Percentiles rank a stretch among this genome's conserved stretches.
Evolutionary conservation across 2,888 invertebrate genomes (phyloP).

Genomic region (Archaeoteleia sp.): DNA sequence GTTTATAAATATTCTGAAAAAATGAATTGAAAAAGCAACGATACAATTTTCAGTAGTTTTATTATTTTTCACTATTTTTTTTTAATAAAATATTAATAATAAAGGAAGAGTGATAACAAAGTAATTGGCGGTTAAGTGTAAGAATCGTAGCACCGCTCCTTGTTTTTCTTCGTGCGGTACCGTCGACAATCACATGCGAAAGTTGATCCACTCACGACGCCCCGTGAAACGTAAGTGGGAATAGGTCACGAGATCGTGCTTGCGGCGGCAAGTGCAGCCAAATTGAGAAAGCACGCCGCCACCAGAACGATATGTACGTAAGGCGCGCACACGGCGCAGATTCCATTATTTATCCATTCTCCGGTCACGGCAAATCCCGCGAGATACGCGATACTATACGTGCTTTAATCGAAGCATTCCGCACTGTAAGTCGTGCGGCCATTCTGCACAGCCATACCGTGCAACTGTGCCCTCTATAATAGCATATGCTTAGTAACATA

Average conservation of each 20-base stretch:
- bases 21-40: too few relatives aligned
- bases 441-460: conserved; percentile 27
- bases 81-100: too few relatives aligned
- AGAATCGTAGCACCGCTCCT: conserved; percentile 56
- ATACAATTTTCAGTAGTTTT: too few relatives aligned
- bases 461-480: conserved; percentile 22
- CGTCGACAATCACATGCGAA: conserved; percentile 44
- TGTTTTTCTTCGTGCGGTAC: conserved; percentile 49
- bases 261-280: conserved; percentile 52
- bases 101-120: conserved; percentile 39
- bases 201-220: conserved; percentile 48
- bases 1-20: too few relatives aligned
- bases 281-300: conserved; percentile 53
- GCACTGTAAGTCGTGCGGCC: conserved; percentile 38
- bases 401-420: conserved; percentile 65
- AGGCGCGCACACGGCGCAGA: conserved; percentile 40
- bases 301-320: conserved; percentile 21
- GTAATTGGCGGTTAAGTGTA: conserved; percentile 47
- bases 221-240: conserved; percentile 47
- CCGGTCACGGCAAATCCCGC: conserved; percentile 64
- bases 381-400: conserved; percentile 63
- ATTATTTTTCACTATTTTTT: too few relatives aligned
- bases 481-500: conserved; percentile 25
- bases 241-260: conserved; percentile 58
- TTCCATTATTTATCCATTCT: conserved; percentile 69